phyloP scores from a whole-genome alignment of 2,113 vertebrate genomes.

The Clinocottus analis region DNA sequence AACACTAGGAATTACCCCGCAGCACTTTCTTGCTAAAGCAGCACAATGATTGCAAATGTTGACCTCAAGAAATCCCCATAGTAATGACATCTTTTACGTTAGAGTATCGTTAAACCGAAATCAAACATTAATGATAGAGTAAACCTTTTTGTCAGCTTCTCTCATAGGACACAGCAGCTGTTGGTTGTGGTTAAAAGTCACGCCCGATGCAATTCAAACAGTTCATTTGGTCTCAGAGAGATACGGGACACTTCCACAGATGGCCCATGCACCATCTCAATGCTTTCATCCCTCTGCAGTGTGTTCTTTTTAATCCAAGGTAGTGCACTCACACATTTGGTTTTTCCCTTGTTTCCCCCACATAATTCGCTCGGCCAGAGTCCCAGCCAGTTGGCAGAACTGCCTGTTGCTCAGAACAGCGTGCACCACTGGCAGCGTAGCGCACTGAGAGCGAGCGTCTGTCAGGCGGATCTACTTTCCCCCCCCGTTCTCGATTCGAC shows the following conservation, averaged over 20 bases:
- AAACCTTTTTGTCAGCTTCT: background rate
- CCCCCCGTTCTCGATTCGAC: background rate
- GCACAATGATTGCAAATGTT: background rate
- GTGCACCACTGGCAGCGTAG: background rate
- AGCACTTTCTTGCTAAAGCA: background rate
- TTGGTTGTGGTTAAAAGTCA: background rate
- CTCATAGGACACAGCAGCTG: background rate
- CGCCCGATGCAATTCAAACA: background rate
- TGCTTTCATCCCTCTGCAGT: background rate
- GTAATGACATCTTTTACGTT: background rate
- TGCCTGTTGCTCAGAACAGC: background rate
- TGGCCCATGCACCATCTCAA: background rate
- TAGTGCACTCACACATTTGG: constrained; percentile 16
- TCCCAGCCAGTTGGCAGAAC: background rate
- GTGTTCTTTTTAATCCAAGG: background rate
- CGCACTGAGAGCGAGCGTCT: constrained; percentile 26
- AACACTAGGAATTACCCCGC: background rate
- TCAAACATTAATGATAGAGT: background rate
- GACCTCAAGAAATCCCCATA: background rate
- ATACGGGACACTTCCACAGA: background rate
- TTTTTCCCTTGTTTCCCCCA: background rate
- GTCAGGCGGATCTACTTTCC: constrained; percentile 14
- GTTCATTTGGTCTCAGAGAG: constrained; percentile 1
- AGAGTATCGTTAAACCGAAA: background rate
- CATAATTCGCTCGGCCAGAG: background rate